A percentile compares a stretch with the other conserved stretches of the same genome.
Conservation (phyloP, 2,888 invertebrate species). For the Nasonovia ribisnigri region DNA sequence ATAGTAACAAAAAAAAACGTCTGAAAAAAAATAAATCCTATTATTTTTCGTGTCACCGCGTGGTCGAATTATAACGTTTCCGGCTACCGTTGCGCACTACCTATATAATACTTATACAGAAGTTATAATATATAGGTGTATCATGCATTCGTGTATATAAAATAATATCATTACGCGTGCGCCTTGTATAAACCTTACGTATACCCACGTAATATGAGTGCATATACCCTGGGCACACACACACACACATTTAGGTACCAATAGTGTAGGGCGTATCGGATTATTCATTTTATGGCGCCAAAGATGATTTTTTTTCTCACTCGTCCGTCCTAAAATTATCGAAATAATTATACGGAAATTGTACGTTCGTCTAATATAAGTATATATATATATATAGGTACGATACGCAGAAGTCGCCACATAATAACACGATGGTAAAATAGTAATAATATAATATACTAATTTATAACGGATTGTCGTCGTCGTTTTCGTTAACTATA, state of each 20-base stretch:
- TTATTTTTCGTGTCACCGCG: conserved; percentile 36
- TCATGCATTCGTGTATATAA: background rate
- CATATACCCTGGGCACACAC: background rate
- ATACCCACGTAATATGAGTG: background rate
- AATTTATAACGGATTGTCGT: conserved; percentile 5
- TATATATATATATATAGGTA: background rate
- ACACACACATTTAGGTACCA: background rate
- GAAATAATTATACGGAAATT: background rate
- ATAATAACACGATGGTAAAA: background rate
- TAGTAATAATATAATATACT: background rate
- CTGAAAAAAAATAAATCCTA: background rate
- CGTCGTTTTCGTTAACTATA: background rate
- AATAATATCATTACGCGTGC: background rate
- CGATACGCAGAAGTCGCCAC: background rate
- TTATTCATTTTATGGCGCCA: conserved; percentile 55
- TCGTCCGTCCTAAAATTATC: background rate
- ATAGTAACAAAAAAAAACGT: background rate
- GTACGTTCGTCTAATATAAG: background rate
- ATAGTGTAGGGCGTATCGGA: background rate
- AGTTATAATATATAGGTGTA: background rate
- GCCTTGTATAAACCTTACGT: background rate
- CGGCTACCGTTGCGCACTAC: background rate
- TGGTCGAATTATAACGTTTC: conserved; percentile 23
- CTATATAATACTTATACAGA: background rate
- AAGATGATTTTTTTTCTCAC: conserved; percentile 16